Evolutionary conservation across 2,888 invertebrate genomes (phyloP).

Genomic region (Dilophus febrilis): DNA sequence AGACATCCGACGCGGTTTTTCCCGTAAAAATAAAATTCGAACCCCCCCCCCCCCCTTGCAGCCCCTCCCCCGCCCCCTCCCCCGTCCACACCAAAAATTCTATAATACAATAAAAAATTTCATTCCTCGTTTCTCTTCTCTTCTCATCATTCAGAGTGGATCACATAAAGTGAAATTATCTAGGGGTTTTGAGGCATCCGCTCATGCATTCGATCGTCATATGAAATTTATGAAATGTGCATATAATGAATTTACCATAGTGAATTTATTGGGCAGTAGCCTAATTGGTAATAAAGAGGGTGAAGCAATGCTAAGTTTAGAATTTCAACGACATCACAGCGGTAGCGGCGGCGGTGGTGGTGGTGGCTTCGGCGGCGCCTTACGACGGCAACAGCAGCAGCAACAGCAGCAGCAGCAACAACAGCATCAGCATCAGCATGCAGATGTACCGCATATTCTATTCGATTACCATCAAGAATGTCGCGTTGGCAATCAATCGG

Average conservation of each 20-base stretch:
- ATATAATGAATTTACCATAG: conserved; percentile 81
- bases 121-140: too few relatives aligned
- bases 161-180: conserved; percentile 97
- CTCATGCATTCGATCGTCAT: conserved; percentile 85
- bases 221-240: conserved; percentile 67
- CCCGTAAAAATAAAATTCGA: too few relatives aligned
- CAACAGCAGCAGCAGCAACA: too few relatives aligned
- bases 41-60: too few relatives aligned
- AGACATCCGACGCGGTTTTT: too few relatives aligned
- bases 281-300: conserved; percentile 92
- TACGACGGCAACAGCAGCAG: too few relatives aligned
- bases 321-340: conserved; percentile 75
- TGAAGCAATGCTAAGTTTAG: conserved; percentile 85
- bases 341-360: conserved; percentile 67
- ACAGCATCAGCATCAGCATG: conserved; percentile 44
- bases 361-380: too few relatives aligned
- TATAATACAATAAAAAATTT: too few relatives aligned
- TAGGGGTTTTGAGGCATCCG: conserved; percentile 84
- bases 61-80: too few relatives aligned
- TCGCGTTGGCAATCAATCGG: conserved; percentile 62
- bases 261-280: conserved; percentile 83
- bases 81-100: too few relatives aligned
- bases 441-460: conserved; percentile 70
- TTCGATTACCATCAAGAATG: conserved; percentile 97
- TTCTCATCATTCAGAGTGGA: too few relatives aligned